phyloP scores from a whole-genome alignment of 2,797 vertebrate species.

The Gorsachius magnificus region DNA sequence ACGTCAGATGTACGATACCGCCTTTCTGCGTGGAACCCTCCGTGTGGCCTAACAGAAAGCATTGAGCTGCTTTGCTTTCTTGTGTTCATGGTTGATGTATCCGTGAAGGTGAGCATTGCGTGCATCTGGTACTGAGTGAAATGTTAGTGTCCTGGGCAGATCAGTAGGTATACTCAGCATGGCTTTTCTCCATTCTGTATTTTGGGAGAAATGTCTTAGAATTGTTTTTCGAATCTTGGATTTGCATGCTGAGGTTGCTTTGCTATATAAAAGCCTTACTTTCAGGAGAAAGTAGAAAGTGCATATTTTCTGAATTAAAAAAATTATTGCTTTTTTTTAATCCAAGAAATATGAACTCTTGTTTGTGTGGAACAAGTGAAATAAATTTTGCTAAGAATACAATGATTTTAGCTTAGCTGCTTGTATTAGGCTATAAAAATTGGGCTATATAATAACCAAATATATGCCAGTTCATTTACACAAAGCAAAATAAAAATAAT shows the following conservation, averaged over 20 bases:
- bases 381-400: background rate
- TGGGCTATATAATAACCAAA: background rate
- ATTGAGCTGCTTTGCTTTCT: slow-evolving; percentile 87
- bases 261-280: background rate
- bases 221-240: background rate
- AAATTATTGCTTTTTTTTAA: no score
- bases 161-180: background rate
- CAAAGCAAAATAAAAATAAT: background rate
- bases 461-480: background rate
- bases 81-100: slow-evolving; percentile 81
- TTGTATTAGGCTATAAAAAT: background rate
- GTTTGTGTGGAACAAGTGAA: background rate
- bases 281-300: background rate
- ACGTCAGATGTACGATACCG: slow-evolving; percentile 86
- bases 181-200: background rate
- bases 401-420: background rate
- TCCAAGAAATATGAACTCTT: background rate
- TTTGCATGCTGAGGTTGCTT: background rate
- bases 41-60: slow-evolving; percentile 87
- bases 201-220: background rate
- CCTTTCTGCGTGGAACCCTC: slow-evolving; percentile 79
- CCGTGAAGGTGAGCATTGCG: slow-evolving; percentile 82
- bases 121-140: fast-evolving
- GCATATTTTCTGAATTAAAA: background rate
- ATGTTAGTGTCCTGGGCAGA: background rate